phyloP scores from a whole-genome alignment of 2,113 vertebrate species.

The Seriola quinqueradiata region DNA sequence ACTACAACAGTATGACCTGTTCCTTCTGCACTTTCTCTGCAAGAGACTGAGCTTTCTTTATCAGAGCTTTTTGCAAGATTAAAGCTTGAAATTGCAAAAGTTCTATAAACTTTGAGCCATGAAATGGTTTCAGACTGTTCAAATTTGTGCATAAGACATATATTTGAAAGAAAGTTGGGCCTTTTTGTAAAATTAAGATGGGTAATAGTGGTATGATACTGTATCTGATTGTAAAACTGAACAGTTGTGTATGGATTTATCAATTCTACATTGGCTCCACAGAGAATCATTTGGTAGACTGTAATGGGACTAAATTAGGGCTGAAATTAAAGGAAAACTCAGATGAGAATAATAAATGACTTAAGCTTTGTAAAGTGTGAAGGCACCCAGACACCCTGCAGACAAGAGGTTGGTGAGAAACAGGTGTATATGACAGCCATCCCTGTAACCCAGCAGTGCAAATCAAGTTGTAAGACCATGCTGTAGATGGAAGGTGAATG shows the following conservation, averaged over 20 bases:
- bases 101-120: background rate
- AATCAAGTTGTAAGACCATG: background rate
- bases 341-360: slow-evolving; percentile 19
- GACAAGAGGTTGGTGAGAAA: slow-evolving; percentile 20
- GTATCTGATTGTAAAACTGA: background rate
- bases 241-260: background rate
- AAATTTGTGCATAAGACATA: background rate
- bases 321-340: slow-evolving; percentile 16
- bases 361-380: background rate
- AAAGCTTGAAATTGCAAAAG: background rate
- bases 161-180: background rate
- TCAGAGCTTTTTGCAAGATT: background rate
- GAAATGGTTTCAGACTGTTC: background rate
- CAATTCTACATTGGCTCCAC: background rate
- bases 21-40: background rate
- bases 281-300: background rate
- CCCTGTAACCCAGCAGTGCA: background rate
- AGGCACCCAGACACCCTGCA: background rate
- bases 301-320: slow-evolving; percentile 1
- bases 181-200: too few relatives aligned
- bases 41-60: background rate
- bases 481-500: too few relatives aligned
- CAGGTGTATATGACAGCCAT: slow-evolving; percentile 1
- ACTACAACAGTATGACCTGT: background rate
- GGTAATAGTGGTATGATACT: background rate